These are phyloP conservation scores for Sarcophaga peregrina DNA, from an alignment of 1,140 invertebrate genomes.

Conservation along the genomic window DNA sequence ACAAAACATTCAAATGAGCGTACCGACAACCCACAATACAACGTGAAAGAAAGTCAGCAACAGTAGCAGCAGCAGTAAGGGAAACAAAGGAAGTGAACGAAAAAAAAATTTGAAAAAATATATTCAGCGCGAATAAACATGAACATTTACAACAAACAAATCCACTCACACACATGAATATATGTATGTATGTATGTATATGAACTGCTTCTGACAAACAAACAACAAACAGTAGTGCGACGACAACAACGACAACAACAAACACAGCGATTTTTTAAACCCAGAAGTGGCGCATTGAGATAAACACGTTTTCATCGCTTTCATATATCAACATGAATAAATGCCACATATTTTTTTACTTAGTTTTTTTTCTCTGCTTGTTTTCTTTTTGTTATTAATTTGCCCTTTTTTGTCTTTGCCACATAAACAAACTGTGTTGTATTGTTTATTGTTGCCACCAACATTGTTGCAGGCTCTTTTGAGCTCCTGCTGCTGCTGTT, in stretches of 20 bases:
- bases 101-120: background rate
- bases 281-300: slow-evolving; percentile 11
- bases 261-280: background rate
- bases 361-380: background rate
- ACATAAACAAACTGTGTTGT: background rate
- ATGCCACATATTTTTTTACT: background rate
- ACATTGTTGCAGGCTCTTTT: background rate
- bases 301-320: slow-evolving; percentile 24
- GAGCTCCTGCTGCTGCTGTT: background rate
- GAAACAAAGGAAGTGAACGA: too few species aligned
- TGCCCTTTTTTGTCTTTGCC: background rate
- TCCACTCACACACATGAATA: background rate
- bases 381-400: background rate
- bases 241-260: background rate
- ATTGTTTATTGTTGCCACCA: slow-evolving; percentile 3
- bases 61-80: too few species aligned
- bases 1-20: background rate
- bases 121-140: slow-evolving; percentile 1
- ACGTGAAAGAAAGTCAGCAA: background rate
- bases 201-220: too few species aligned
- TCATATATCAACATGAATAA: slow-evolving; percentile 23
- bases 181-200: too few species aligned
- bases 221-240: too few species aligned
- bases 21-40: background rate
- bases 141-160: background rate